Percentiles rank a stretch among this genome's conserved stretches.
phyloP scores from a whole-genome alignment of 2,888 invertebrate species.

The Amphipyra berbera region DNA sequence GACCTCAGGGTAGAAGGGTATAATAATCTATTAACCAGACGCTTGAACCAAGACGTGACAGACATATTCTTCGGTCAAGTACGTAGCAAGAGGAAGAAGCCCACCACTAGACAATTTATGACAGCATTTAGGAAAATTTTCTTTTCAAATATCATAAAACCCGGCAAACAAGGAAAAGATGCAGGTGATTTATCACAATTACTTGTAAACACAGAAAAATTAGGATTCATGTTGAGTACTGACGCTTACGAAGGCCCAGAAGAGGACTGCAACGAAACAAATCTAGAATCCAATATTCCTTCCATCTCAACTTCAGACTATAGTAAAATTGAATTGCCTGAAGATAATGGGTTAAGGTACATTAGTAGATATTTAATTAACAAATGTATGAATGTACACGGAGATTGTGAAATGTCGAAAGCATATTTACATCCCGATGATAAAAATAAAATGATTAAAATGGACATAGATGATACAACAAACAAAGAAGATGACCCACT shows the following conservation, averaged over 20 bases:
- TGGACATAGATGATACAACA: slow-evolving; percentile 4
- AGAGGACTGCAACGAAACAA: slow-evolving; percentile 24
- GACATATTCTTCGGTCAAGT: slow-evolving; percentile 42
- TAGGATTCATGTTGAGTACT: slow-evolving; percentile 27
- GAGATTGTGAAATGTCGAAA: slow-evolving; percentile 27
- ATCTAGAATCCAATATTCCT: slow-evolving; percentile 20
- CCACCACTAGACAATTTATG: slow-evolving; percentile 38
- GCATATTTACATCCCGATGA: slow-evolving; percentile 7
- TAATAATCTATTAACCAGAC: slow-evolving; percentile 33
- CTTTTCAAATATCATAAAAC: slow-evolving; percentile 42
- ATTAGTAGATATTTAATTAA: slow-evolving; percentile 29
- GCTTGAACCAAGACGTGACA: slow-evolving; percentile 38
- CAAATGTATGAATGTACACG: slow-evolving; percentile 28
- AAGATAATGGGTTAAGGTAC: slow-evolving; percentile 24
- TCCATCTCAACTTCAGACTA: slow-evolving; percentile 39
- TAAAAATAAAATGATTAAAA: slow-evolving; percentile 3
- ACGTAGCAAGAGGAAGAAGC: slow-evolving; percentile 29
- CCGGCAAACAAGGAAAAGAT: slow-evolving; percentile 38
- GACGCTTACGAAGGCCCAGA: slow-evolving; percentile 22
- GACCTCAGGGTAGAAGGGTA: slow-evolving; percentile 49
- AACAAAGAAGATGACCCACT: not conserved
- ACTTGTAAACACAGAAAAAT: slow-evolving; percentile 41
- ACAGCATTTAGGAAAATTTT: slow-evolving; percentile 43
- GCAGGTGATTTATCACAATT: slow-evolving; percentile 33
- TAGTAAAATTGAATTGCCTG: slow-evolving; percentile 37